Conservation (phyloP, 2,888 invertebrate genomes). For the Pyrgus malvae region DNA sequence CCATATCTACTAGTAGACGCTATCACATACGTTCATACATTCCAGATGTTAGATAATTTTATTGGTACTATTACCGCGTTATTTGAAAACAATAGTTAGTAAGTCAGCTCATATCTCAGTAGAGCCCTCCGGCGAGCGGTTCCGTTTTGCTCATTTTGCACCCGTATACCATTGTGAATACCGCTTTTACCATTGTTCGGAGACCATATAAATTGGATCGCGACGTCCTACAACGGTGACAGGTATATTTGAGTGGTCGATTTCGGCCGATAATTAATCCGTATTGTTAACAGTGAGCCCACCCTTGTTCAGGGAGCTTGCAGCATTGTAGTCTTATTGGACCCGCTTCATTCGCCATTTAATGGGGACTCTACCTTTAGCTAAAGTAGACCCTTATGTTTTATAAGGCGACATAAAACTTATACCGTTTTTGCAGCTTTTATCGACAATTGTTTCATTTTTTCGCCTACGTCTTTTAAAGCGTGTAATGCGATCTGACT, state of each 20-base stretch:
- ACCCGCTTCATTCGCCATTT: constrained; percentile 15
- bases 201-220: constrained; percentile 75
- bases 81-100: constrained; percentile 43
- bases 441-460: constrained; percentile 3
- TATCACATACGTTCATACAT: constrained; percentile 20
- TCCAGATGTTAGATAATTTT: constrained; percentile 27
- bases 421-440: not conserved
- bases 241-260: constrained; percentile 81
- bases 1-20: not conserved
- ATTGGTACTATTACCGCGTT: constrained; percentile 30
- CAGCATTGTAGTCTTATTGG: constrained; percentile 49
- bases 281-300: constrained; percentile 75
- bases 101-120: constrained; percentile 35
- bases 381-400: constrained; percentile 2
- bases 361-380: constrained; percentile 20
- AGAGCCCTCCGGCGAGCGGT: constrained; percentile 37
- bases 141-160: constrained; percentile 70
- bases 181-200: constrained; percentile 79
- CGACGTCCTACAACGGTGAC: constrained; percentile 73
- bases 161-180: constrained; percentile 74
- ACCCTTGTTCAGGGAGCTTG: constrained; percentile 67
- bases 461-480: constrained; percentile 6
- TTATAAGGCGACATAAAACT: constrained; percentile 4
- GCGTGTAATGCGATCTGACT: constrained; percentile 20
- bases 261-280: constrained; percentile 80